A percentile compares a stretch with the other conserved stretches of the same genome.
Conservation (phyloP, 2,797 vertebrate species). For the Hippoglossus hippoglossus region DNA sequence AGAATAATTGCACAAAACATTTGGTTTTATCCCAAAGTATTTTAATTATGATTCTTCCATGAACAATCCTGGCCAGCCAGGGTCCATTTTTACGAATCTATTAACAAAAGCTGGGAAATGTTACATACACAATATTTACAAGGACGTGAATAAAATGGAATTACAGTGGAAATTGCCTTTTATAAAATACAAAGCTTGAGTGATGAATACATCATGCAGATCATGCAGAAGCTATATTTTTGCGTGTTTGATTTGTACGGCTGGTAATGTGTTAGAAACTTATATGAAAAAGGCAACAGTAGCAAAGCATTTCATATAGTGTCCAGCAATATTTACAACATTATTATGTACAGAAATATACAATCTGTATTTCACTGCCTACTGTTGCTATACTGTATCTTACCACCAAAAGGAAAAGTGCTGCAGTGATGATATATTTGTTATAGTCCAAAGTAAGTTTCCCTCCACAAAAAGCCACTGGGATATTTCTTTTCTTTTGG, state of each 20-base stretch:
- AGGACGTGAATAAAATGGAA: slow-evolving; percentile 37
- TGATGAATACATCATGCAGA: slow-evolving; percentile 34
- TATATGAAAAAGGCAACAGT: slow-evolving; percentile 39
- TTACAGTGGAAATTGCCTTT: neutral
- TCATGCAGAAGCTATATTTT: slow-evolving; percentile 39
- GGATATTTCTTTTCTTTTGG: neutral
- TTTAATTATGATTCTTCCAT: slow-evolving; percentile 65
- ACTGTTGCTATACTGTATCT: slow-evolving; percentile 8
- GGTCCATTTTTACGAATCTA: slow-evolving; percentile 63
- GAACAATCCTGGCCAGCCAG: slow-evolving; percentile 93
- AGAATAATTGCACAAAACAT: slow-evolving; percentile 3
- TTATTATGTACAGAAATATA: slow-evolving; percentile 74
- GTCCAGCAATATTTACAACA: slow-evolving; percentile 68
- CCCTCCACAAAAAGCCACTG: neutral
- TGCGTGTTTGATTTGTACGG: slow-evolving; percentile 11
- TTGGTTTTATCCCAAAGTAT: slow-evolving; percentile 28
- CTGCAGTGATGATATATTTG: neutral
- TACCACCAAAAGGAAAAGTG: neutral
- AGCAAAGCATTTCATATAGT: slow-evolving; percentile 31
- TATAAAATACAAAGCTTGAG: slow-evolving; percentile 32
- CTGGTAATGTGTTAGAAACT: slow-evolving; percentile 31
- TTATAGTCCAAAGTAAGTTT: too few species aligned
- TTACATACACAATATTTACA: slow-evolving; percentile 67
- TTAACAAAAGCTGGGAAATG: slow-evolving; percentile 51
- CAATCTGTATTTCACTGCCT: slow-evolving; percentile 44